A percentile compares a stretch with the other conserved stretches of the same genome.
Evolutionary conservation across 2,888 invertebrate genomes (phyloP).

Genomic region (Hirtodrosophila confusa): DNA sequence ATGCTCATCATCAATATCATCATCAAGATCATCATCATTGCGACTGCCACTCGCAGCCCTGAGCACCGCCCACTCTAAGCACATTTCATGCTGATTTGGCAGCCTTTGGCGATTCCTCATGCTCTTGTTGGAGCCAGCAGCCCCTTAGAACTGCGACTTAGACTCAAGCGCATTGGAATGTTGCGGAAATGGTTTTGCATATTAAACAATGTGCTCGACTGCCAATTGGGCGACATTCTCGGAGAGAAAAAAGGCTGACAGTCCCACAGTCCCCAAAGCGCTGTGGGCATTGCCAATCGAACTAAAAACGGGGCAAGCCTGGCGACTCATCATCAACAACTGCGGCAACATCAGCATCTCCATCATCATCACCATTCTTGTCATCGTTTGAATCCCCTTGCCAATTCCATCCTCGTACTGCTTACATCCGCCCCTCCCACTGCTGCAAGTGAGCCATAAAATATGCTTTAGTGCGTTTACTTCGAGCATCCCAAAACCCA

Average conservation of each 20-base stretch:
- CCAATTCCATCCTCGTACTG: background rate
- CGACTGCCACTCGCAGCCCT: background rate
- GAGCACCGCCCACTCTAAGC: conserved; percentile 45
- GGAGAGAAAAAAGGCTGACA: conserved; percentile 20
- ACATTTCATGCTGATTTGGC: conserved; percentile 76
- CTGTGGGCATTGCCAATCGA: conserved; percentile 48
- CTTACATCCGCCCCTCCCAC: conserved; percentile 5
- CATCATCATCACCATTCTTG: conserved; percentile 47
- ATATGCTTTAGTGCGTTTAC: conserved; percentile 69
- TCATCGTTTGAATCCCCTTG: conserved; percentile 20
- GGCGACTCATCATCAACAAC: conserved; percentile 58
- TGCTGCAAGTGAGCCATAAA: conserved; percentile 76
- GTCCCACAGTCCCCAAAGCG: conserved; percentile 30
- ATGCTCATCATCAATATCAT: conserved; percentile 25
- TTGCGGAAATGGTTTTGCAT: conserved; percentile 80
- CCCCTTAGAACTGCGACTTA: conserved; percentile 19
- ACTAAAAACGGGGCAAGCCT: conserved; percentile 29
- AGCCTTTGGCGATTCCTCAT: conserved; percentile 56
- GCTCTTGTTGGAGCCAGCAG: background rate
- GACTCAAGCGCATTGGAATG: conserved; percentile 55
- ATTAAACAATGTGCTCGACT: conserved; percentile 77
- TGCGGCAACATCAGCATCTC: conserved; percentile 31
- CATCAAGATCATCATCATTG: too few relatives aligned
- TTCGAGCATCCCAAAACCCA: conserved; percentile 32
- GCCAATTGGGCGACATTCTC: conserved; percentile 75